Evolutionary conservation across 2,113 vertebrate genomes (phyloP), one percentile per base, ranked within the genome.

Genomic region (Pelodiscus sinensis): DNA sequence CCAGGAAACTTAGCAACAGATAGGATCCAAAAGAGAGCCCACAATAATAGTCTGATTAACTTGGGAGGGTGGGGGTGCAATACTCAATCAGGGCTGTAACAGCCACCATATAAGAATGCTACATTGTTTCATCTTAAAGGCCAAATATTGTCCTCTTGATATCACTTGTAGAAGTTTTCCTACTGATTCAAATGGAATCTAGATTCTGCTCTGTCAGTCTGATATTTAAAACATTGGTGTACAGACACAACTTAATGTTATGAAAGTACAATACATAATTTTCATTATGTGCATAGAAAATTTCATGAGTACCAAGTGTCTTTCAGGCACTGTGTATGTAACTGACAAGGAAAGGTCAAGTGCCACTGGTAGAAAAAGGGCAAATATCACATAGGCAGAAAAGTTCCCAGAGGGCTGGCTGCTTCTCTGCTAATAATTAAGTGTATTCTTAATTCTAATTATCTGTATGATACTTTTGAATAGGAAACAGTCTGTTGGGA

Each of bases 401-500:
- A 85, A 57, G 57, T 75, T 84, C 86, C 51, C 57, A 90, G 35
- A n/a, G 44, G 24, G 75, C 92, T 94, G 92, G 88, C 90, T 55
- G 82, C 87, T 0, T 79, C 90, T 97, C 79, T 89, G 8, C 71
- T 83, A 44, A 79, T 35, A 84, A 92, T 14, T 0, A 65, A 68
- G 19, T 38, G 0, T 93, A 77, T 52, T 62, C 84, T 89, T 95
- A 94, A 94, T 95, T 97, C 89, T 80, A 94, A 92, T 57, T 2
- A 71, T 93, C 90, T 91, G 35, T 94, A 80, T 93, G 88, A 88
- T 77, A 57, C 77, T 93, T 91, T 88, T 87, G 94, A 82, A 86
- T 94, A 88, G 65, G 68, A 94, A 93, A 86, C 96, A 96, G 94
- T 92, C 83, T 77, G 83, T 83, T 94, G 54, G 94, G 87, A 93